Evolutionary conservation across 2,113 vertebrate species (phyloP).

Genomic region (Pogona vitticeps): DNA sequence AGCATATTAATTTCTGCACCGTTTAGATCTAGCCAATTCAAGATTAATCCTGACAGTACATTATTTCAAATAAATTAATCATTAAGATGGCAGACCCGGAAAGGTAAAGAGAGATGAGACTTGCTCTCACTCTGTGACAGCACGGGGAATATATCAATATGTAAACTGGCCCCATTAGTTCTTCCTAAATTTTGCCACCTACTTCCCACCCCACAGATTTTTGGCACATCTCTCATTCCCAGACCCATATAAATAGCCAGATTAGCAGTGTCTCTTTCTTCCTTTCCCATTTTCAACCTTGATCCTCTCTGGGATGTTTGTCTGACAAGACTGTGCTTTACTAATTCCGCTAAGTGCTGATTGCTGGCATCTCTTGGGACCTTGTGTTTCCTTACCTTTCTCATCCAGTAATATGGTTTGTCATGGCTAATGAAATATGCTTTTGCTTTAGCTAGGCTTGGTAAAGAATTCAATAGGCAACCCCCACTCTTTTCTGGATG

Average conservation of each 20-base stretch:
- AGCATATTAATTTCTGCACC: background rate
- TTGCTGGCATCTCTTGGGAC: conserved; percentile 34
- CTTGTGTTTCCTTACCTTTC: conserved; percentile 12
- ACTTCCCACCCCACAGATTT: background rate
- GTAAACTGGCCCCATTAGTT: background rate
- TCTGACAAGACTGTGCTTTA: conserved; percentile 41
- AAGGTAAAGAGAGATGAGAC: background rate
- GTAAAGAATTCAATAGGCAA: background rate
- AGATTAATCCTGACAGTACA: background rate
- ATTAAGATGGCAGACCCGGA: background rate
- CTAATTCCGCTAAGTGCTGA: conserved; percentile 66
- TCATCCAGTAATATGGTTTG: conserved; percentile 45
- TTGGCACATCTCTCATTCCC: background rate
- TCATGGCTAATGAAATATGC: conserved; percentile 42
- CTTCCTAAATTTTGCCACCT: conserved; percentile 6
- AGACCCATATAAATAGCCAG: conserved; percentile 6
- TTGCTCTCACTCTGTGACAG: background rate
- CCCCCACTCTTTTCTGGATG: background rate
- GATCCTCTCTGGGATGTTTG: conserved; percentile 44
- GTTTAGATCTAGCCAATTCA: conserved; percentile 8
- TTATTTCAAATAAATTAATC: conserved; percentile 31
- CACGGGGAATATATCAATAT: background rate
- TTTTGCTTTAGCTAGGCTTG: conserved; percentile 3
- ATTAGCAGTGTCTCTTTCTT: conserved; percentile 26
- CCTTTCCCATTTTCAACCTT: background rate